Base-by-base conservation (phyloP, 2,888 invertebrate species). In the Elegia similella region DNA sequence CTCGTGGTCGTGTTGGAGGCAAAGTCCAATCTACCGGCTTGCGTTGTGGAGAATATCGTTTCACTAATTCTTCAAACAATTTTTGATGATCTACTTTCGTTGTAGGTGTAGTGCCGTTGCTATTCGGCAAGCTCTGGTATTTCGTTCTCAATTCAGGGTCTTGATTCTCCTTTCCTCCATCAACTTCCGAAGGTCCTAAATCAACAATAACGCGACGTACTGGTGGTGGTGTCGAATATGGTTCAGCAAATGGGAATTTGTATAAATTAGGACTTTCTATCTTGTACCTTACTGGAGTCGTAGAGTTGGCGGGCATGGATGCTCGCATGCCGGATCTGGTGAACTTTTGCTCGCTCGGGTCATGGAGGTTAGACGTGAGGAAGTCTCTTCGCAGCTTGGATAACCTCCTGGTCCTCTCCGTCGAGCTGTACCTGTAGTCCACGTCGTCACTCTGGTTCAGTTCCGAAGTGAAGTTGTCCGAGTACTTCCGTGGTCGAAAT, bases 171-270 rank as follows among this genome's bases (percentile, higher is more conserved):
- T 88, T 87, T n/a, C 73, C 76, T 7, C 76, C 76, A 30, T 82
- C 78, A 42, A 74, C 71, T 63, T 82, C 82, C 0, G 77, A 59
- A 0, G 82, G 66, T 12, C 82, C 87, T 7, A 89, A 68, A 60
- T 88, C 84, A 6, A 91, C 72, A 30, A 84, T 59, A 13, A 90
- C 78, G 63, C 76, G 76, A 5, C 91, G 83, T 34, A 76, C 76
- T n/a, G 89, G 84, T 13, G 88, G 83, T 34, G 92, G 92, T n/a
- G 91, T 88, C 12, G 82, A 70, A 60, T 87, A 92, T 32, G 91
- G 92, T 62, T 92, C 92, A 48, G 91, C 90, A 65, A 92, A 92
- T 17, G 92, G 91, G 62, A 92, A 92, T 74, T 92, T 92, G 70
- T 84, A 87, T 62, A 91, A 72, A 69, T 88, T 92, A 16, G 88